Evolutionary conservation across 2,113 vertebrate species (phyloP), one percentile per base, ranked within the genome.

Genomic region (Megalops atlanticus): DNA sequence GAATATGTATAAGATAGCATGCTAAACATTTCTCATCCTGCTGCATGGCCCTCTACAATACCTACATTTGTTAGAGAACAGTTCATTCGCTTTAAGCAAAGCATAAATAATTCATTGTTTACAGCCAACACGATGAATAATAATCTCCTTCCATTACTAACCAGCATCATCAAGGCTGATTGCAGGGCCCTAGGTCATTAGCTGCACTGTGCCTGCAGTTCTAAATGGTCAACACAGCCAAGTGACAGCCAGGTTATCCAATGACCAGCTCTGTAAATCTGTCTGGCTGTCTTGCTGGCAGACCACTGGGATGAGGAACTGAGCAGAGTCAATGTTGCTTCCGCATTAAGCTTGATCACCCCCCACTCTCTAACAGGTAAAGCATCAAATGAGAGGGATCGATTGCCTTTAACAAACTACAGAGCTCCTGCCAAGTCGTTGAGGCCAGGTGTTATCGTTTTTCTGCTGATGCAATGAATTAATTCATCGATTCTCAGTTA

Each of bases 51-150:
- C 72, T 82, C 80, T 49, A 80, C 84, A 85, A 77, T 83, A 80
- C 54, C 84, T 87, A 84, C 75, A 76, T 81, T 85, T 68, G 86
- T 80, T 79, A 84, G 72, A 86, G 75, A 84, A 74, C 71, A 73
- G 81, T 85, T 85, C 81, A 82, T 83, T 85, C 76, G 91, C 91
- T 92, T 84, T 84, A 84, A 92, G 91, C 90, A 68, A 87, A 75
- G 43, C 89, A 94, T 94, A 89, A 92, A 94, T 94, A 90, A 95
- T 95, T 94, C 92, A 95, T 93, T 80, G 84, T 86, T 85, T 87
- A 83, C 89, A 90, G 89, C 74, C 45, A 87, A 90, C 92, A 90
- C 88, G 87, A 87, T 91, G 94, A 93, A 94, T 93, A 93, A 90
- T 89, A 92, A 94, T 92, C 89, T 84, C 84, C 88, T 88, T 84